A percentile compares a stretch with the other conserved stretches of the same genome.
These are phyloP conservation scores for Echinometra lucunter DNA, from an alignment of 53 echinoderm and acorn worm genomes.

Conservation along the genomic window DNA sequence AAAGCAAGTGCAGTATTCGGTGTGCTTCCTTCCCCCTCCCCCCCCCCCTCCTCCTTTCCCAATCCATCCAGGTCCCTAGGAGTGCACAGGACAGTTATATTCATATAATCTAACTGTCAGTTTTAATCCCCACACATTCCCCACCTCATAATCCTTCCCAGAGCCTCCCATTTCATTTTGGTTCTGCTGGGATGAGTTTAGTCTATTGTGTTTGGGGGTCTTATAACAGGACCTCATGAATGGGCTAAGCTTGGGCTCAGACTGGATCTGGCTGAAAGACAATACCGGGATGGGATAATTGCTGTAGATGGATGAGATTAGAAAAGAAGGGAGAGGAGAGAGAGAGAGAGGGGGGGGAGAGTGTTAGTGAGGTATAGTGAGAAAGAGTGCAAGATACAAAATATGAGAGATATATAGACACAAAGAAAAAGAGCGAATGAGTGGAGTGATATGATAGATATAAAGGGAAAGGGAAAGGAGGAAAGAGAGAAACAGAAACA, in stretches of 20 bases:
- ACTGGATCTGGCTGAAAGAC: conserved; percentile 33
- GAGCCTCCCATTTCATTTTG: neutral
- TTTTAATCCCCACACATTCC: conserved; percentile 13
- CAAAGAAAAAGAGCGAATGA: neutral
- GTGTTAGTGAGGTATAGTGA: neutral
- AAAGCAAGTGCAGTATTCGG: no score
- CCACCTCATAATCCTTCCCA: neutral
- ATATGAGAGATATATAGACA: neutral
- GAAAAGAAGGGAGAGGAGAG: neutral
- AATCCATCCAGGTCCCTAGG: neutral
- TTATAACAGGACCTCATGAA: conserved; percentile 15
- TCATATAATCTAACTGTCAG: conserved; percentile 16
- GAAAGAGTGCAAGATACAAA: neutral
- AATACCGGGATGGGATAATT: conserved; percentile 34
- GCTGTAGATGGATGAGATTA: conserved; percentile 13
- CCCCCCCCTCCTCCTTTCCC: neutral
- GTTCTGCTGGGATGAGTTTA: neutral
- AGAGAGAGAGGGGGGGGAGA: neutral
- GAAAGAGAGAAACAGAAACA: neutral
- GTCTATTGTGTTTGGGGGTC: neutral
- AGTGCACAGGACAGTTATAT: neutral
- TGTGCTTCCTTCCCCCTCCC: no score
- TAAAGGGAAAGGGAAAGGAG: no score
- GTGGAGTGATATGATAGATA: neutral
- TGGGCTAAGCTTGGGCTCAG: conserved; percentile 7